Evolutionary conservation across 2,888 invertebrate species (phyloP).

Genomic region (Dermolepida albohirtum): DNA sequence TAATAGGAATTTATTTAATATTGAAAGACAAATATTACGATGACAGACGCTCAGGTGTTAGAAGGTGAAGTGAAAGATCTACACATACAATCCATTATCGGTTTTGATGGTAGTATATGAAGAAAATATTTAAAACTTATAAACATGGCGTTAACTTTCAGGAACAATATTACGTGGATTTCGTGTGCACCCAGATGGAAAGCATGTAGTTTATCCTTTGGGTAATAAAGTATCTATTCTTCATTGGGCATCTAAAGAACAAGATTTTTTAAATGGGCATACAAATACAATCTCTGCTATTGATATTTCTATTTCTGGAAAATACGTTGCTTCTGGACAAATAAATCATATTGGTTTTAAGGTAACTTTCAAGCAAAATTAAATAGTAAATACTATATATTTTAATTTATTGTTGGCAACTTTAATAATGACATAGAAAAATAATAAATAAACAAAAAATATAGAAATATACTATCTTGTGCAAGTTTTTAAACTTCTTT

Average conservation of each 20-base stretch:
- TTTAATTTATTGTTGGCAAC: background rate
- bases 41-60: constrained; percentile 42
- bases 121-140: constrained; percentile 1
- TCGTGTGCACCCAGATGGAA: constrained; percentile 77
- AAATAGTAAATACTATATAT: no score
- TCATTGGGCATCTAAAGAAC: constrained; percentile 76
- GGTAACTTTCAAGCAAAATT: constrained; percentile 60
- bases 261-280: constrained; percentile 83
- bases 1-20: constrained; percentile 27
- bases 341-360: constrained; percentile 92
- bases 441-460: no score
- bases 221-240: constrained; percentile 83
- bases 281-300: constrained; percentile 83
- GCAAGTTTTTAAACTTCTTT: no score
- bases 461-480: no score
- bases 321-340: constrained; percentile 89
- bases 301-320: constrained; percentile 80
- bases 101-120: constrained; percentile 78
- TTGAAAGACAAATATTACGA: constrained; percentile 35
- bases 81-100: constrained; percentile 78
- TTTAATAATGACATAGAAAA: background rate
- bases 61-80: constrained; percentile 72
- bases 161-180: constrained; percentile 69
- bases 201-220: constrained; percentile 80
- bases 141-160: constrained; percentile 45